phyloP scores from a whole-genome alignment of 2,797 vertebrate species.

The Pseudotriccus pelzelni region DNA sequence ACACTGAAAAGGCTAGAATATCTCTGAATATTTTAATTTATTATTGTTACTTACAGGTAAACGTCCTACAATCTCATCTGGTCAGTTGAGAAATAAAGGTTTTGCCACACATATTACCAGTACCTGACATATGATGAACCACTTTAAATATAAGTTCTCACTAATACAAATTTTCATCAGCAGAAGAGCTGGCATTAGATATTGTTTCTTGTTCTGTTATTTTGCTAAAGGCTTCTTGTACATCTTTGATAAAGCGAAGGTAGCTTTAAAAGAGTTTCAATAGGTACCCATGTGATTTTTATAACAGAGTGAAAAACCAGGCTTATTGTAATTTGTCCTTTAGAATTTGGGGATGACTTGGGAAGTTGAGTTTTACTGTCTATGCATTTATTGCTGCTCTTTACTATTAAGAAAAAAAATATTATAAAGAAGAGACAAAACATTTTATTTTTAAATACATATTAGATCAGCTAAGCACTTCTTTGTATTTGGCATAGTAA shows the following conservation, averaged over 20 bases:
- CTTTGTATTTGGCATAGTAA: not conserved
- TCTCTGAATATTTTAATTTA: not conserved
- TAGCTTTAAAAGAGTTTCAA: not conserved
- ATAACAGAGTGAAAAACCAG: not conserved
- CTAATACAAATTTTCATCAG: not conserved
- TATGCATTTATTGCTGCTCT: not conserved
- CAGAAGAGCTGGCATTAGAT: not conserved
- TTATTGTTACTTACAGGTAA: not conserved
- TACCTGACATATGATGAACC: not conserved
- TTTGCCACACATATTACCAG: not conserved
- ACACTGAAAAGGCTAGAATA: not conserved
- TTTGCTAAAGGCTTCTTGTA: not conserved
- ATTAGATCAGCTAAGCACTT: not conserved
- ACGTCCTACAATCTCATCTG: not conserved
- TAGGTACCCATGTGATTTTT: not conserved
- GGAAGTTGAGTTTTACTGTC: not conserved
- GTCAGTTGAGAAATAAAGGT: not conserved
- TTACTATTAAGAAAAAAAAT: not conserved
- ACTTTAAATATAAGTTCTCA: not conserved
- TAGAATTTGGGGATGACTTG: not conserved
- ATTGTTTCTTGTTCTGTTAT: not conserved
- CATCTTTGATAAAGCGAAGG: not conserved
- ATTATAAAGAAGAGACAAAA: not conserved
- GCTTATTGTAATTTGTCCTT: not conserved
- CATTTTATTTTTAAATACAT: not conserved